These are phyloP conservation scores for Brassicogethes aeneus DNA, from an alignment of 2,888 invertebrate genomes.

Conservation along the genomic window DNA sequence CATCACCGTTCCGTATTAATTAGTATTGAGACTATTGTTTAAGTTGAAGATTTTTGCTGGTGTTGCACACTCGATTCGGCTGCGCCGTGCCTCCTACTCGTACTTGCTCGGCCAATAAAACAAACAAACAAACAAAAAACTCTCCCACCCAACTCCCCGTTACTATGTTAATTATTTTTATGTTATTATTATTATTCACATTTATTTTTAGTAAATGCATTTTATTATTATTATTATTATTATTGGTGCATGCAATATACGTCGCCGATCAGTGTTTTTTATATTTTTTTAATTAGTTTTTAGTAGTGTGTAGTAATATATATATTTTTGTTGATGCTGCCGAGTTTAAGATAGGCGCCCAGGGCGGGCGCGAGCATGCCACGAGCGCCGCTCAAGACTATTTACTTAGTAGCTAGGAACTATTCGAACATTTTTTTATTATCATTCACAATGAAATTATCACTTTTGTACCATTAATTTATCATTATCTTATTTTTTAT, in stretches of 20 bases:
- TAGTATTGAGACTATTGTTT: no score
- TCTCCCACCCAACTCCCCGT: no score
- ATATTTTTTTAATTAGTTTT: slow-evolving; percentile 33
- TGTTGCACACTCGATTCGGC: no score
- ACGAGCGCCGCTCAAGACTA: slow-evolving; percentile 10
- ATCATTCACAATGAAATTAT: not conserved
- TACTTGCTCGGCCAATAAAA: no score
- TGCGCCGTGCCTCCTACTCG: no score
- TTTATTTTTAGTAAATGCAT: slow-evolving; percentile 28
- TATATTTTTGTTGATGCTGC: slow-evolving; percentile 44
- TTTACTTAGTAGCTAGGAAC: slow-evolving; percentile 32
- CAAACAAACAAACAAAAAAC: no score
- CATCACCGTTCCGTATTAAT: no score
- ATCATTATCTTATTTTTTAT: slow-evolving; percentile 33
- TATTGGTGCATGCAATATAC: slow-evolving; percentile 42
- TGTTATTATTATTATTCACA: no score
- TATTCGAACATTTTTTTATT: slow-evolving; percentile 9
- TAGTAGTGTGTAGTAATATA: slow-evolving; percentile 35
- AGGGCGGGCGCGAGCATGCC: slow-evolving; percentile 19
- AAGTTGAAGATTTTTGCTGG: no score
- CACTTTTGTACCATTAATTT: slow-evolving; percentile 30
- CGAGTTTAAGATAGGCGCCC: slow-evolving; percentile 42
- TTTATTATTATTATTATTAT: slow-evolving; percentile 10
- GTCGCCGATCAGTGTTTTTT: slow-evolving; percentile 22
- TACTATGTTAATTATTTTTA: slow-evolving; percentile 6